These are phyloP conservation scores for Herpetotheres cachinnans DNA, from an alignment of 2,113 vertebrate species.

Conservation along the genomic window DNA sequence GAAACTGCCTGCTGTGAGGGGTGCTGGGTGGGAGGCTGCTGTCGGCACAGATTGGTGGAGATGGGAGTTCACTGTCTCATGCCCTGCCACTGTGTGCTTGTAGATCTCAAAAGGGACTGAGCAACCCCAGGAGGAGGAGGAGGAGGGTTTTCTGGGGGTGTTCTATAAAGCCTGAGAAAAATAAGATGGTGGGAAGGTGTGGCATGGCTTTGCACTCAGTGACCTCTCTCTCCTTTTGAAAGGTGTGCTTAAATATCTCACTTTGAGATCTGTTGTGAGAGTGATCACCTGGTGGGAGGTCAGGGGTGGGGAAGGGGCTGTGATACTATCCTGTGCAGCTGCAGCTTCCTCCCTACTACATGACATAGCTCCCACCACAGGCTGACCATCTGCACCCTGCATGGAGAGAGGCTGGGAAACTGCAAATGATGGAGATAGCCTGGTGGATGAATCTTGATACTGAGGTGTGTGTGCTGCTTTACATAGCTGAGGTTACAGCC, in stretches of 20 bases:
- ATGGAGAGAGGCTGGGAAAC: not conserved
- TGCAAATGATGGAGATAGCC: not conserved
- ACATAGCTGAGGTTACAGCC: not conserved
- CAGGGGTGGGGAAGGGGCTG: not conserved
- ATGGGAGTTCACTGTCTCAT: not conserved
- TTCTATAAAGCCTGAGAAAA: not conserved
- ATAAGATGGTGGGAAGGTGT: not conserved
- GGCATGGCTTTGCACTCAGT: not conserved
- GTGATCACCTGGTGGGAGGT: not conserved
- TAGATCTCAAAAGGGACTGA: not conserved
- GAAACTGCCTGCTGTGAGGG: not conserved
- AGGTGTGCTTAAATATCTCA: not conserved
- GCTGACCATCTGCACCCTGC: not conserved
- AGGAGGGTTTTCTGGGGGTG: not conserved
- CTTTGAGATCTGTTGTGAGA: not conserved
- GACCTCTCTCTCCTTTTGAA: not conserved
- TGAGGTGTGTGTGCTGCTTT: not conserved
- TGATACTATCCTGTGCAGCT: not conserved
- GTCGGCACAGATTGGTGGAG: not conserved
- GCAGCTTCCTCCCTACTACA: not conserved
- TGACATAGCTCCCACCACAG: not conserved
- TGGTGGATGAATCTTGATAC: no score
- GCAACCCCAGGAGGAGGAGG: not conserved
- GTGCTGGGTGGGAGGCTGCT: not conserved
- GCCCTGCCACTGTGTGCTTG: not conserved